A percentile compares a stretch with the other conserved stretches of the same genome.
Evolutionary conservation across 2,888 invertebrate genomes (phyloP).

Genomic region (Pollenia labialis): DNA sequence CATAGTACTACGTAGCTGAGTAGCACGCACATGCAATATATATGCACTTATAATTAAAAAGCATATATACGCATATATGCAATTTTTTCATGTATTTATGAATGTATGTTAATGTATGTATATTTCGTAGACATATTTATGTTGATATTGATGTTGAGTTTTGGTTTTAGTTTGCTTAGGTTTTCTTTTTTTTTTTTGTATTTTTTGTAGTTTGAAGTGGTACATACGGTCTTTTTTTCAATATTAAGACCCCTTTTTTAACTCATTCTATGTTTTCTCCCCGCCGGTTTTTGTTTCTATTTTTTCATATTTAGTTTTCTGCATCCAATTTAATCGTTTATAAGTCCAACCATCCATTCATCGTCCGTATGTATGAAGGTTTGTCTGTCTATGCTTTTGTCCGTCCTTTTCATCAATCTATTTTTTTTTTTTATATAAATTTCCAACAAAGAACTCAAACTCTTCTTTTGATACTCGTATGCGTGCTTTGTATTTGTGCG

Average conservation of each 20-base stretch:
- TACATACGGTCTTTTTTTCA: conserved; percentile 50
- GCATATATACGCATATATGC: conserved; percentile 30
- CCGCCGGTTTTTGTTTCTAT: conserved; percentile 57
- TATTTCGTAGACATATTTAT: conserved; percentile 70
- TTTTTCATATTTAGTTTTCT: conserved; percentile 67
- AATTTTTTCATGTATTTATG: conserved; percentile 10
- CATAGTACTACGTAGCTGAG: conserved; percentile 3
- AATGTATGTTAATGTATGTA: conserved; percentile 6
- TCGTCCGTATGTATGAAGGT: conserved; percentile 10
- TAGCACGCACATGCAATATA: conserved; percentile 59
- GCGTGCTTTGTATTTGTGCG: conserved; percentile 65
- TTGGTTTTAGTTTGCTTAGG: conserved; percentile 73
- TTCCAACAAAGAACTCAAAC: conserved; percentile 69
- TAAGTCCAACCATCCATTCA: conserved; percentile 66
- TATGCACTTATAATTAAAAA: conserved; percentile 56
- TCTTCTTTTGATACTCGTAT: conserved; percentile 54
- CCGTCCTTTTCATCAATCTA: conserved; percentile 63
- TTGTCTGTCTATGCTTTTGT: conserved; percentile 48
- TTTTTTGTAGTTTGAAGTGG: conserved; percentile 68
- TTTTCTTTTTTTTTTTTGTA: conserved; percentile 53
- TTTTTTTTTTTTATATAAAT: conserved; percentile 53
- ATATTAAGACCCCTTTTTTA: conserved; percentile 62
- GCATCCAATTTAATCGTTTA: conserved; percentile 71
- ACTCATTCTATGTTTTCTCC: conserved; percentile 13
- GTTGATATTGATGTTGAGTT: conserved; percentile 72